Conservation (phyloP, 2,113 vertebrate species). For the Odocoileus hemionus region DNA sequence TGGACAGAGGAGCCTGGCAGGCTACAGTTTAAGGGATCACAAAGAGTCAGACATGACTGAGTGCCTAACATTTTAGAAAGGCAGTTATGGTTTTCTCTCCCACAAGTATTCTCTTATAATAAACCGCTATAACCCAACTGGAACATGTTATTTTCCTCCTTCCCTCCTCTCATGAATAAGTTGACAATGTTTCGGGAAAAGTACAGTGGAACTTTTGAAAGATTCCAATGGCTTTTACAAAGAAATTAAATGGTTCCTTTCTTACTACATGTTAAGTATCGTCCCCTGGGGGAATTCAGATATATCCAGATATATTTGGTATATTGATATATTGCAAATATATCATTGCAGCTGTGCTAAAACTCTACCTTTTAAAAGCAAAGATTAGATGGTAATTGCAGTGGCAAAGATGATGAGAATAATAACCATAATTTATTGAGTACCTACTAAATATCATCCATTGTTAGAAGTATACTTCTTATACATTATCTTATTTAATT, state of each 20-base stretch:
- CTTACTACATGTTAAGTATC: not conserved
- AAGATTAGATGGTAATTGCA: not conserved
- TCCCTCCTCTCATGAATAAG: not conserved
- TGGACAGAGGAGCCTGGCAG: not conserved
- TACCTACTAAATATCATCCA: not conserved
- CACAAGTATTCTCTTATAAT: not conserved
- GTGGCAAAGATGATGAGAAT: not conserved
- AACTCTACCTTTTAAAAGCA: not conserved
- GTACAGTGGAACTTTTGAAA: not conserved
- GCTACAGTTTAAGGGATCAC: not conserved
- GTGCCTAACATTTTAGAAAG: not conserved
- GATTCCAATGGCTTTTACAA: not conserved
- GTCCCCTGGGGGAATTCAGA: not conserved
- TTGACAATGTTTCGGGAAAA: conserved; percentile 2
- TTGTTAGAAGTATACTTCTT: not conserved
- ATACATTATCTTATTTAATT: not conserved
- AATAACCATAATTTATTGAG: not conserved
- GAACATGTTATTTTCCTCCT: not conserved
- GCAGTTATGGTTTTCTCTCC: not conserved
- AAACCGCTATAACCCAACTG: not conserved
- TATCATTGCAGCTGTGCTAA: not conserved
- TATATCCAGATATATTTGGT: not conserved
- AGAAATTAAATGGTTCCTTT: not conserved
- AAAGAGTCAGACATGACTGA: not conserved
- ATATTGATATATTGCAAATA: not conserved